Conservation (phyloP, 2,797 vertebrate genomes). For the Propithecus deckenii region DNA sequence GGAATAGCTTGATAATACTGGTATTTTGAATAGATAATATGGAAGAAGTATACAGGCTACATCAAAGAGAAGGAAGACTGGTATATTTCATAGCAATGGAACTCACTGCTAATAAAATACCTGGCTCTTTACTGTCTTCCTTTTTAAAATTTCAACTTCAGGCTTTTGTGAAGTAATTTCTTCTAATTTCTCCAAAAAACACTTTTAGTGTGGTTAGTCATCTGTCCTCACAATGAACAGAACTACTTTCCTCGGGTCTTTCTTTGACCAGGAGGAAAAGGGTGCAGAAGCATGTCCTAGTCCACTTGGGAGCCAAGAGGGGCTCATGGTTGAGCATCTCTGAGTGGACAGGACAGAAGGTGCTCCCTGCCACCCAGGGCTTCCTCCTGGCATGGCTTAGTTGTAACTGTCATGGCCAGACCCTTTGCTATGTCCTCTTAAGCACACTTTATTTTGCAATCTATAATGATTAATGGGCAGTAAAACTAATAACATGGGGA, state of each 20-base stretch:
- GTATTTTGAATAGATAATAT: neutral
- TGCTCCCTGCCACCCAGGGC: no score
- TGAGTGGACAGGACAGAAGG: neutral
- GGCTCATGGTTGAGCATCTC: neutral
- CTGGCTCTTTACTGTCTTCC: neutral
- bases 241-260: neutral
- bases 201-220: neutral
- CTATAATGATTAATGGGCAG: slow-evolving; percentile 72
- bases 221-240: neutral
- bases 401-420: neutral
- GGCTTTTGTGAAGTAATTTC: neutral
- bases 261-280: neutral
- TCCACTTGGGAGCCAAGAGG: neutral
- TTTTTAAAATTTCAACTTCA: neutral
- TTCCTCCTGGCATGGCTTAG: neutral
- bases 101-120: neutral
- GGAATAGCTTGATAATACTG: neutral
- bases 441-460: slow-evolving; percentile 43
- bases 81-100: neutral
- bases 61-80: neutral
- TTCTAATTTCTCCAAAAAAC: neutral
- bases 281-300: neutral
- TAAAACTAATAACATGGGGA: slow-evolving; percentile 71
- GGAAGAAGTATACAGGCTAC: neutral
- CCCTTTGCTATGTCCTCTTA: slow-evolving; percentile 9